These are phyloP conservation scores for Pedionomus torquatus DNA, from an alignment of 2,113 vertebrate genomes.

Conservation along the genomic window DNA sequence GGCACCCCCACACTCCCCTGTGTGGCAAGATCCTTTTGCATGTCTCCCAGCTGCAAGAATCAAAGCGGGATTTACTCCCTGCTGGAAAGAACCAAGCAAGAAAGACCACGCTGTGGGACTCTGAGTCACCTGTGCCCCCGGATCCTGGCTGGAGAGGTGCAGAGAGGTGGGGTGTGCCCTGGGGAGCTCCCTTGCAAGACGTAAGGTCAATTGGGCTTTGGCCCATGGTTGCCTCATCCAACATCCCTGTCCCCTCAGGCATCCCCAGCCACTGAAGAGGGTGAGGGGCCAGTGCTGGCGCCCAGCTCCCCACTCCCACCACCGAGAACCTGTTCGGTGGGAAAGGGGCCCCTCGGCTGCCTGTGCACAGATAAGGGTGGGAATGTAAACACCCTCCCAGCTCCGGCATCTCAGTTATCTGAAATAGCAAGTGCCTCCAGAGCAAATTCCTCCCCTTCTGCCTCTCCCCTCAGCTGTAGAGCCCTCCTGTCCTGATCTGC, in stretches of 20 bases:
- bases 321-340: background rate
- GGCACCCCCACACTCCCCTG: rapidly evolving
- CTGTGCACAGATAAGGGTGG: constrained; percentile 1
- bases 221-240: background rate
- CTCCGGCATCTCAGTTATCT: constrained; percentile 53
- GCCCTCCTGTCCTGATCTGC: background rate
- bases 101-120: background rate
- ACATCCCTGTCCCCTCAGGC: rapidly evolving
- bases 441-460: background rate
- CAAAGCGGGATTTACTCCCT: background rate
- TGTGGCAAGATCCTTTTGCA: background rate
- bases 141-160: background rate
- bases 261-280: rapidly evolving
- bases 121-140: background rate
- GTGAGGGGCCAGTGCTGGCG: background rate
- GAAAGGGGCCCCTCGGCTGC: constrained; percentile 20
- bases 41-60: background rate
- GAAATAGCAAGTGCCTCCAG: constrained; percentile 42
- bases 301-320: background rate
- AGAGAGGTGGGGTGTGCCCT: background rate
- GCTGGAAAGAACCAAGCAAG: background rate
- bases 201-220: background rate
- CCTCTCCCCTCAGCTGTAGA: background rate
- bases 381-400: constrained; percentile 61
- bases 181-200: background rate